Base-by-base conservation (phyloP, 2,113 vertebrate species). In the Pelobates fuscus region DNA sequence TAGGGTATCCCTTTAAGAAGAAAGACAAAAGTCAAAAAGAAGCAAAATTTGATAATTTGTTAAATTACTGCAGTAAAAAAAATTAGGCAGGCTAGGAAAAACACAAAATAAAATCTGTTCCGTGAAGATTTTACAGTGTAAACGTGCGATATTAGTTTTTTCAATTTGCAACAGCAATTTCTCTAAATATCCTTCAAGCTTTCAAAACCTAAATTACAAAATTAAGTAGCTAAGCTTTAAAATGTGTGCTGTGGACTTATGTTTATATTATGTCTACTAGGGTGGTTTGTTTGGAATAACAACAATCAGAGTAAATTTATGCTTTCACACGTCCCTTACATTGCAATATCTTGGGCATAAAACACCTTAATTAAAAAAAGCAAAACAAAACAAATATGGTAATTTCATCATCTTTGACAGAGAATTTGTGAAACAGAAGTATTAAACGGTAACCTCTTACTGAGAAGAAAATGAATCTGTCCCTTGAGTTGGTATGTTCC, bases 391-490 rank as follows among this genome's bases (percentile, higher is more conserved):
- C 26, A 37, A 54, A 72, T 41, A 54, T 64, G 59, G 49, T 24
- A 27, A 57, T 65, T 74, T 74, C 29, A 74, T 74, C 61, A 74
- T 74, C 12, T n/a, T 21, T 66, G 71, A 74, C 60, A 73, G 30
- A 14, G 18, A 73, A 64, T 26, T 64, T 41, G 60, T 41, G 43
- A 61, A 71, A 62, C 8, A 24, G 2, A 44, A 70, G 25, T 14
- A 59, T 70, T n/a, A 26, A 59, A 20, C 54, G 43, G 58, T 62
- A 60, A 49, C 70, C 69, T 71, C 43, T 74, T 27, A 74, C 30
- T 30, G 54, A 65, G 71, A 8, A 29, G 30, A 52, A 65, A 43
- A 74, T 74, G 18, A 74, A 57, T 55, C 21, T 21, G 18, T 65
- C 71, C 61, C 71, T 30, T 26, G 61, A 26, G 49, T 55, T 49